These are phyloP conservation scores for Labia minor DNA, from an alignment of 2,888 invertebrate genomes.

Conservation along the genomic window DNA sequence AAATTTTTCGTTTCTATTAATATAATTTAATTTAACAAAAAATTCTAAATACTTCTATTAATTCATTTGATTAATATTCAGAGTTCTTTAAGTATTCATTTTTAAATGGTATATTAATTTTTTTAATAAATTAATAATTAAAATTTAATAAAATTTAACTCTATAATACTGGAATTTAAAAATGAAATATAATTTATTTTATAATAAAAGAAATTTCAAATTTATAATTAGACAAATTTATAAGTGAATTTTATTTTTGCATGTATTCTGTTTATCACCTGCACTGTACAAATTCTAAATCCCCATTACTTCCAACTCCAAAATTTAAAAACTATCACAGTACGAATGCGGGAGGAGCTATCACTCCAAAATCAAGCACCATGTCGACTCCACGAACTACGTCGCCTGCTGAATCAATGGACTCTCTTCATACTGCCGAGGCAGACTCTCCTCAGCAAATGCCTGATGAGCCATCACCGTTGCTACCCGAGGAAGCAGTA, in stretches of 20 bases:
- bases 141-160: too few species aligned
- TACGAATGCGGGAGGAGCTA: not conserved
- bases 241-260: not conserved
- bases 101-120: too few species aligned
- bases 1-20: too few species aligned
- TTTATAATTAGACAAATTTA: too few species aligned
- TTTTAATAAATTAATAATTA: too few species aligned
- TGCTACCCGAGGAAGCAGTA: constrained; percentile 20
- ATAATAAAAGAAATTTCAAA: too few species aligned
- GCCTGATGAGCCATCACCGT: constrained; percentile 17
- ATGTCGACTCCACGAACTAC: not conserved
- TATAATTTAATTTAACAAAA: too few species aligned
- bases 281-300: not conserved
- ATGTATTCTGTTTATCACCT: not conserved
- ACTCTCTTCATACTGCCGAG: not conserved
- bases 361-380: not conserved
- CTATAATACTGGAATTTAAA: too few species aligned
- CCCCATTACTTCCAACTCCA: not conserved
- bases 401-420: not conserved
- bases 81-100: too few species aligned
- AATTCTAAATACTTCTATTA: too few species aligned
- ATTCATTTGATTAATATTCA: too few species aligned
- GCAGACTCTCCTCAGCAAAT: not conserved
- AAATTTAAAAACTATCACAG: not conserved
- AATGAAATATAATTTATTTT: not conserved